Base-by-base conservation (phyloP, 2,888 invertebrate species). In the Epinotia ramella region DNA sequence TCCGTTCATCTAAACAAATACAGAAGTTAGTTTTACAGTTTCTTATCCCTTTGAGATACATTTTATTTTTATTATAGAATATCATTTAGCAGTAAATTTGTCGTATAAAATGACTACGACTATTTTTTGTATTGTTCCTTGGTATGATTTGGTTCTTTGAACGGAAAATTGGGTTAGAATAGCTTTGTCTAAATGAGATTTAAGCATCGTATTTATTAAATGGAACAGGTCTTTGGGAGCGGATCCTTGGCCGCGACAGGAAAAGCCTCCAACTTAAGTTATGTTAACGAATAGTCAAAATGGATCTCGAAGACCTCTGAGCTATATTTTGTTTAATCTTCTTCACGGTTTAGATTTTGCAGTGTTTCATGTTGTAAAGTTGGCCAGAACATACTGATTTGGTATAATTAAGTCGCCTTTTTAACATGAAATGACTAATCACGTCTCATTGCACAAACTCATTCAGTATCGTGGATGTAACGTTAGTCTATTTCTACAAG, bases 231-330 rank as follows among this genome's bases (percentile, higher is more conserved):
- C 64, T 63, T 73, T 74, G 63, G 57, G 70, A 60, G 53, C 16
- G 11, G 11, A 64, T 12, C 1, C 40, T 64, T 44, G n/a, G 28
- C 5, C 33, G 12, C 12, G 33, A 59, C 24, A 24, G 13, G 40
- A 59, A 62, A 63, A 64, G 69, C 69, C 68, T 56, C 57, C 33
- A 64, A 74, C 46, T 70, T 74, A 74, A 74, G 53, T 49, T 73
- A 59, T 70, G 49, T 59, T 73, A 68, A 73, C 11, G 40, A 46
- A 74, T 74, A 69, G 74, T 71, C 70, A 66, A 71, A 71, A 71
- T 40, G 70, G 70, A 65, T 71, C 66, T 75, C 56, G 53, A 60
- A 49, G 66, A 66, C 66, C 62, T 40, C 66, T 63, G 46, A 70
- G 56, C 53, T 64, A 49, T 65, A 64, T 64, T 63, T 74, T 64